Conservation (phyloP, 2,113 vertebrate genomes). For the Theristicus caerulescens region DNA sequence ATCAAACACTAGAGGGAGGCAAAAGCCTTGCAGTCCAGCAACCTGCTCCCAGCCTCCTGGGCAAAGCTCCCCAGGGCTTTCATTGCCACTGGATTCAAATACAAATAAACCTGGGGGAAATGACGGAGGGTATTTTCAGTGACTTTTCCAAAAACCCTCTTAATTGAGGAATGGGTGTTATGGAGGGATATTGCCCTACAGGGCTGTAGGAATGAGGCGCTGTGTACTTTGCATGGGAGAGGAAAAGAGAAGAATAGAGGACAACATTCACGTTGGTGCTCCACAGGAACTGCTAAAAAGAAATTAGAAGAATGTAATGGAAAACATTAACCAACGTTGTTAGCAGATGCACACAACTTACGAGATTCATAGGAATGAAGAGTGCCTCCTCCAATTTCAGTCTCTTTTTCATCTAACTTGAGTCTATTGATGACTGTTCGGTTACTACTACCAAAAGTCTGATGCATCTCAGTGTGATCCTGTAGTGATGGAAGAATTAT, state of each 20-base stretch:
- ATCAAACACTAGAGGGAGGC: conserved; percentile 54
- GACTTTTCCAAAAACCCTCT: background rate
- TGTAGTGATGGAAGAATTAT: background rate
- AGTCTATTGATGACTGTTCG: background rate
- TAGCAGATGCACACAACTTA: background rate
- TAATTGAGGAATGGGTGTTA: background rate
- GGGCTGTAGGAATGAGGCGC: background rate
- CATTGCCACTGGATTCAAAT: background rate
- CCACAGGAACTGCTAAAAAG: background rate
- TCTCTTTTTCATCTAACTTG: background rate
- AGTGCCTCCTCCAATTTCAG: background rate
- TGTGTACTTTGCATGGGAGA: rapidly evolving
- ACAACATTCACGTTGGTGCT: background rate
- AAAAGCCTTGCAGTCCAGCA: background rate
- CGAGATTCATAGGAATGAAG: background rate
- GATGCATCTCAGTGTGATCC: background rate
- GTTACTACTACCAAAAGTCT: background rate
- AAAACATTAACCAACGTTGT: background rate
- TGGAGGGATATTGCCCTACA: background rate
- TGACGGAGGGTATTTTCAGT: background rate
- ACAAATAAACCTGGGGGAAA: background rate
- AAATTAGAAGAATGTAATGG: background rate
- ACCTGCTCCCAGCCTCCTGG: background rate
- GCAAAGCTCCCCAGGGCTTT: background rate
- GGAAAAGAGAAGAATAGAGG: background rate